Base-by-base conservation (phyloP, 2,888 invertebrate genomes). In the Agriopis leucophaearia region DNA sequence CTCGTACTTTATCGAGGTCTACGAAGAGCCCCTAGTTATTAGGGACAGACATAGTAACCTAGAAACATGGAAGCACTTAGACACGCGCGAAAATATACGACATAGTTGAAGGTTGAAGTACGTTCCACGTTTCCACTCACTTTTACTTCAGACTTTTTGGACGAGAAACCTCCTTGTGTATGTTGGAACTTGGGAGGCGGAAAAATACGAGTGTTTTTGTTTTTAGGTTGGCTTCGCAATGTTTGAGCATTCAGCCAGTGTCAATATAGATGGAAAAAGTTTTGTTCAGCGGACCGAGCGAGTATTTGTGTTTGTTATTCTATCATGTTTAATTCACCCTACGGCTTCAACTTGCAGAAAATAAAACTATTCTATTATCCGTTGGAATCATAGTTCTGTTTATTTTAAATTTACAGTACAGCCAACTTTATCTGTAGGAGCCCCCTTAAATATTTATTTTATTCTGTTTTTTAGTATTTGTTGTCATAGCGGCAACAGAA, bases 41-140 rank as follows among this genome's bases (percentile, higher is more conserved):
- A 27, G 6, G 50, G 54, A 27, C 51, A n/a, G 54, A 27, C 51
- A n/a, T 51, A 51, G 36, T 58, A 61, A 57, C 69, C 65, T 59
- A 65, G 47, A 66, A 64, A 63, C 36, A n/a, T 18, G 8, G 35
- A 18, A 62, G 61, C 61, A 65, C 69, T 69, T 44, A 44, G 47
- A 58, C 54, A 69, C 65, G 69, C 45, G 52, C 57, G 8, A 56
- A 52, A 45, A 44, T 56, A 44, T 56, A 40, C 40, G 40, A 12
- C 47, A n/a, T 47, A 47, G 16, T 16, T 16, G 47, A 9, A 47
- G 13, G 0, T 52, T 55, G 40, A 16, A 54, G 54, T 27, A 42
- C 12, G 27, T 27, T 45, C 10, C 15, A 15, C 35, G 35, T 35
- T 9, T 27, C 6, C n/a, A 36, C 15, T 52, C 51, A 15, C 36